Evolutionary conservation across 1,140 invertebrate genomes (phyloP).

Genomic region (Propsilocerus akamusi): DNA sequence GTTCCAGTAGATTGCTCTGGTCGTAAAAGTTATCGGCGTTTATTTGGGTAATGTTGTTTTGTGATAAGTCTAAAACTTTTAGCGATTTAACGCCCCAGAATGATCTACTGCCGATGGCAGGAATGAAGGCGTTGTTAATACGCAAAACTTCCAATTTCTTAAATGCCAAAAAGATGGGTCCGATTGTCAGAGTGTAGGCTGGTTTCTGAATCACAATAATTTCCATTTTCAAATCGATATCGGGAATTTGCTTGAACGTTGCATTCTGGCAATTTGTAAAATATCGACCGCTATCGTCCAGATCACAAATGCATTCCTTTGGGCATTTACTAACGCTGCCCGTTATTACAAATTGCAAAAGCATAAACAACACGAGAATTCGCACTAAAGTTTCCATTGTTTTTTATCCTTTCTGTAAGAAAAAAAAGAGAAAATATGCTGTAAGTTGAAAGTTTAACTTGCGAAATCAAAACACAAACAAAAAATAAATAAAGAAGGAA

Average conservation of each 20-base stretch:
- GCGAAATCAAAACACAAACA: no score
- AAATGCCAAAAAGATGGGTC: conserved; percentile 45
- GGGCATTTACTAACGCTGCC: conserved; percentile 14
- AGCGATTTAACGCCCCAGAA: conserved; percentile 56
- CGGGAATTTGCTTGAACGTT: not conserved
- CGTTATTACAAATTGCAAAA: not conserved
- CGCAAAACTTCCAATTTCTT: conserved; percentile 48
- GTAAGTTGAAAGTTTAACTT: no score
- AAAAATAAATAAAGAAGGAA: no score
- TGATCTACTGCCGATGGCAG: conserved; percentile 55
- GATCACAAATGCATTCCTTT: conserved; percentile 17
- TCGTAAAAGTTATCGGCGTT: not conserved
- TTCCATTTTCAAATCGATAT: conserved; percentile 33
- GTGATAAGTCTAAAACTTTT: conserved; percentile 26
- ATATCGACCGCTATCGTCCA: conserved; percentile 19
- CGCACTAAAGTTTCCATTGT: not conserved
- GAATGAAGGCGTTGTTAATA: conserved; percentile 53
- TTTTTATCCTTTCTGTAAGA: not conserved
- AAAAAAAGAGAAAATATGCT: not conserved
- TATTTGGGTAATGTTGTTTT: not conserved
- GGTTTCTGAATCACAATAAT: conserved; percentile 51
- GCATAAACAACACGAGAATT: not conserved
- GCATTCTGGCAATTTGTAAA: conserved; percentile 19
- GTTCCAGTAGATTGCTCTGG: not conserved
- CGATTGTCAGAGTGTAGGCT: conserved; percentile 48